Percentiles rank a stretch among this genome's conserved stretches.
Conservation (phyloP, 2,113 vertebrate genomes). For the Ivindomyrus marchei region DNA sequence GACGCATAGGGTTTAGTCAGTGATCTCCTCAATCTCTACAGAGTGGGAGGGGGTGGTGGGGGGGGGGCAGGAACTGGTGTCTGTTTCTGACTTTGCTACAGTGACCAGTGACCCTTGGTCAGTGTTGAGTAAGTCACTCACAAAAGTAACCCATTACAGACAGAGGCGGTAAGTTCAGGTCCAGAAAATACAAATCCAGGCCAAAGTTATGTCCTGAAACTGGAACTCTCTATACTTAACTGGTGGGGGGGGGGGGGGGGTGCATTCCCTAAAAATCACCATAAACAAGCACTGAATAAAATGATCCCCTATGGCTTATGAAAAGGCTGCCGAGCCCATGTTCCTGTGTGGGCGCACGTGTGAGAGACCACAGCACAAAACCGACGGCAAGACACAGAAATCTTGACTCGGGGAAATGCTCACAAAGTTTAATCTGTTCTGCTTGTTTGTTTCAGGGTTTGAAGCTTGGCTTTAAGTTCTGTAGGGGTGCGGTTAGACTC, state of each 20-base stretch:
- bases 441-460: background rate
- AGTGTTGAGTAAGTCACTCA: background rate
- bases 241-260: no score
- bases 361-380: background rate
- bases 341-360: background rate
- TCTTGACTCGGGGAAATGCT: background rate
- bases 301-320: background rate
- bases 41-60: background rate
- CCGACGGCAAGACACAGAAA: background rate
- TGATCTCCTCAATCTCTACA: background rate
- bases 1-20: conserved; percentile 2
- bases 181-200: no score
- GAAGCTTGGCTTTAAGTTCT: background rate
- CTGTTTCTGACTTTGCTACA: background rate
- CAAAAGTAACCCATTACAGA: background rate
- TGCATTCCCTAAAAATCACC: background rate
- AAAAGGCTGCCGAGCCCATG: background rate
- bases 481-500: background rate
- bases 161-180: background rate
- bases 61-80: background rate
- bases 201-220: no score
- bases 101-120: background rate
- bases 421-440: background rate
- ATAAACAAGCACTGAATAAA: background rate
- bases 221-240: no score